These are phyloP conservation scores for Leptothorax acervorum DNA, from an alignment of 2,888 invertebrate genomes.

Conservation along the genomic window DNA sequence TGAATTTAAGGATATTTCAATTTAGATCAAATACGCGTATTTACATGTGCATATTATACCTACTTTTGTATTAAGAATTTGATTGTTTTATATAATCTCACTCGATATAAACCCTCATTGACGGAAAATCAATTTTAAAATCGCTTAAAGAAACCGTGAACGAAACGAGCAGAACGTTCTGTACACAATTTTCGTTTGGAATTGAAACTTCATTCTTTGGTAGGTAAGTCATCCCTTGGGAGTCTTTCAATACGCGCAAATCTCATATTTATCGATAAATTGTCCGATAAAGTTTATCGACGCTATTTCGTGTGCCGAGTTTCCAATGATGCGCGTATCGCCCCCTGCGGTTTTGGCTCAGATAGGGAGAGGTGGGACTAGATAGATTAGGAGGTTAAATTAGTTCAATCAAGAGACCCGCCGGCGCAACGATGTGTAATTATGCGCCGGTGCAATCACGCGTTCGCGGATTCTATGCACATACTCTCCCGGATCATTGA, in stretches of 20 bases:
- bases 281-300: slow-evolving; percentile 44
- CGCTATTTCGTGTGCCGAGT: slow-evolving; percentile 30
- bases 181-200: neutral
- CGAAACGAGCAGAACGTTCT: neutral
- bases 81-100: too few relatives aligned
- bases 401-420: slow-evolving; percentile 55
- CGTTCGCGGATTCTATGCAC: slow-evolving; percentile 44
- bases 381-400: slow-evolving; percentile 56
- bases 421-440: slow-evolving; percentile 54
- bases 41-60: neutral
- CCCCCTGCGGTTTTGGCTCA: slow-evolving; percentile 39
- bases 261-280: slow-evolving; percentile 46
- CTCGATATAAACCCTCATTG: neutral
- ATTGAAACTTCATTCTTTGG: slow-evolving; percentile 10
- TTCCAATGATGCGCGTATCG: slow-evolving; percentile 40
- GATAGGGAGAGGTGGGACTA: slow-evolving; percentile 14
- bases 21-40: neutral
- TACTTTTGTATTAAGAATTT: neutral
- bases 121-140: neutral
- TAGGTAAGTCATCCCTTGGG: neutral
- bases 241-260: slow-evolving; percentile 11
- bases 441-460: slow-evolving; percentile 53
- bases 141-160: neutral
- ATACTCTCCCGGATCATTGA: slow-evolving; percentile 22
- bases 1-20: neutral